Evolutionary conservation across 2,888 invertebrate genomes (phyloP).

Genomic region (Osmoderma eremita): DNA sequence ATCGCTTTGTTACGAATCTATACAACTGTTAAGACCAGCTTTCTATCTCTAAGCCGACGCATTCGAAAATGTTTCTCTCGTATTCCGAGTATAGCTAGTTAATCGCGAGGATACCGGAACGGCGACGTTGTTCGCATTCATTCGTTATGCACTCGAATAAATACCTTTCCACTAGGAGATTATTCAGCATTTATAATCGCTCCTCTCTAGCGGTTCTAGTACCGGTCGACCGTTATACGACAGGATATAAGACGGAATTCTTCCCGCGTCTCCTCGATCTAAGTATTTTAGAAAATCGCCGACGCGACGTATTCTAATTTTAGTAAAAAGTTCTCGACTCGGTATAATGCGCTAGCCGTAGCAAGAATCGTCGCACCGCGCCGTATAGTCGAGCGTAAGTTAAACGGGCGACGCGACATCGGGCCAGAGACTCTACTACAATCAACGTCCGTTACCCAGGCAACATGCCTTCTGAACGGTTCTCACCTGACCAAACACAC

Average conservation of each 20-base stretch:
- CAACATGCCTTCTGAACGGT: constrained; percentile 51
- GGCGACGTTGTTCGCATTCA: constrained; percentile 11
- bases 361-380: neutral
- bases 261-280: no score
- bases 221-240: no score
- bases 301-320: constrained; percentile 3
- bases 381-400: neutral
- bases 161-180: no score
- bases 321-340: neutral
- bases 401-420: constrained; percentile 47
- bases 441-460: constrained; percentile 53
- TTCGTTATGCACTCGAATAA: no score
- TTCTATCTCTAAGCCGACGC: no score
- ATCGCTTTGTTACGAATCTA: no score
- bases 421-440: constrained; percentile 53
- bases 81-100: constrained; percentile 6
- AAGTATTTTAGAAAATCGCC: neutral
- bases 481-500: constrained; percentile 54
- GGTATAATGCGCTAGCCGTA: neutral
- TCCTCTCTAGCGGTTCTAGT: no score
- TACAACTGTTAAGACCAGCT: no score
- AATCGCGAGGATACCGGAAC: constrained; percentile 10
- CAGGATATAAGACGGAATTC: no score
- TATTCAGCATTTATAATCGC: no score
- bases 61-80: no score